Evolutionary conservation across 2,113 vertebrate genomes (phyloP).

Genomic region (Ophthalmolycus amberensis): DNA sequence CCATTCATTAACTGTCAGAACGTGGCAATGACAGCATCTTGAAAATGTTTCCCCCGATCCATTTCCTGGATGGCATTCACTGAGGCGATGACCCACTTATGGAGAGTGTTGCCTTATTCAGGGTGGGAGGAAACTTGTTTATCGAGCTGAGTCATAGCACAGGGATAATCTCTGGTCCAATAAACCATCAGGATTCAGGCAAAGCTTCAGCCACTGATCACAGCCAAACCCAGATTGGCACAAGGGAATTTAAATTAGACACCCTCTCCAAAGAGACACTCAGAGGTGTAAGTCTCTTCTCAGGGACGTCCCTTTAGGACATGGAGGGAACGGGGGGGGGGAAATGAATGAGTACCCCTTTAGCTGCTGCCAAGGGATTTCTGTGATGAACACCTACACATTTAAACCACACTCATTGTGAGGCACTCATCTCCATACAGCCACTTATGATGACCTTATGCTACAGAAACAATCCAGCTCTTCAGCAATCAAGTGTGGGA

Average conservation of each 20-base stretch:
- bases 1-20: slow-evolving; percentile 33
- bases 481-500: slow-evolving; percentile 14
- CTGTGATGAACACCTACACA: slow-evolving; percentile 29
- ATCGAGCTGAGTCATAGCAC: slow-evolving; percentile 72
- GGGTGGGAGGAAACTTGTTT: slow-evolving; percentile 61
- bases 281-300: slow-evolving; percentile 61
- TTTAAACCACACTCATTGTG: slow-evolving; percentile 18
- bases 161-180: slow-evolving; percentile 68
- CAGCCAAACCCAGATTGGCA: slow-evolving; percentile 66
- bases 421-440: slow-evolving; percentile 27
- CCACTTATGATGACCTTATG: slow-evolving; percentile 40
- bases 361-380: slow-evolving; percentile 60
- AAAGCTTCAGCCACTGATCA: slow-evolving; percentile 66
- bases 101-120: slow-evolving; percentile 44
- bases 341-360: slow-evolving; percentile 42
- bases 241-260: slow-evolving; percentile 57
- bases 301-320: slow-evolving; percentile 48
- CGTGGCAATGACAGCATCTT: slow-evolving; percentile 12
- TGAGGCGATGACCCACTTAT: slow-evolving; percentile 47
- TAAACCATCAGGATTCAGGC: slow-evolving; percentile 66
- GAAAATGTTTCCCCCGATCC: slow-evolving; percentile 31
- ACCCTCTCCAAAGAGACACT: slow-evolving; percentile 51
- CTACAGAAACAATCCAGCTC: slow-evolving; percentile 25
- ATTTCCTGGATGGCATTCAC: slow-evolving; percentile 44
- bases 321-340: slow-evolving; percentile 19